These are phyloP conservation scores for Lacerta bilineata DNA, from an alignment of 2,797 vertebrate genomes.

Conservation along the genomic window DNA sequence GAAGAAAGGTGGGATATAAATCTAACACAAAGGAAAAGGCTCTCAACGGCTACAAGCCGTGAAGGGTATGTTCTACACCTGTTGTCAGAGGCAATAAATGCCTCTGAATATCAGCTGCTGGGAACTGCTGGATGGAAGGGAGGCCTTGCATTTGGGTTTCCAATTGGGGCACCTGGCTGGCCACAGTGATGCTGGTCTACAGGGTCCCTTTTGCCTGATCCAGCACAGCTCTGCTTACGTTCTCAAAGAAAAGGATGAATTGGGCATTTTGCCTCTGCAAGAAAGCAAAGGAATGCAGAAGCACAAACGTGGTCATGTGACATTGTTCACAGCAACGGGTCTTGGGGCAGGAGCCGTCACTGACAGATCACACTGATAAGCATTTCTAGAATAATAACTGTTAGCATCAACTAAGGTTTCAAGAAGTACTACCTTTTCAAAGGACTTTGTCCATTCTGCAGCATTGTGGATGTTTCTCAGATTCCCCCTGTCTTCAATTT, in stretches of 20 bases:
- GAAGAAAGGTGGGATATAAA: background rate
- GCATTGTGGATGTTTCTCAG: constrained; percentile 94
- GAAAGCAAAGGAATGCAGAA: background rate
- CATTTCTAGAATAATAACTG: background rate
- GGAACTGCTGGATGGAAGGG: no score
- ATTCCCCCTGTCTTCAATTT: constrained; percentile 96
- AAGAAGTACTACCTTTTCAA: constrained; percentile 86
- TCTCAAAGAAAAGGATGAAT: background rate
- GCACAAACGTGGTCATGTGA: background rate
- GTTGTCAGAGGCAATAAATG: no score
- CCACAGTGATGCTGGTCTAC: no score
- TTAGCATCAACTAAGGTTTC: background rate
- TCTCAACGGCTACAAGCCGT: no score
- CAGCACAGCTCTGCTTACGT: no score
- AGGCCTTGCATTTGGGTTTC: no score
- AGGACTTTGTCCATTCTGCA: constrained; percentile 90
- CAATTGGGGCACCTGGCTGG: no score
- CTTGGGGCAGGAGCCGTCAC: background rate
- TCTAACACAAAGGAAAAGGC: background rate
- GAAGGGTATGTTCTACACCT: no score
- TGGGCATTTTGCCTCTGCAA: background rate
- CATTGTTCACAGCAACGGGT: background rate
- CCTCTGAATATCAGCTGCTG: no score
- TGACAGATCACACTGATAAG: background rate
- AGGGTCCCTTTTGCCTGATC: no score